Base-by-base conservation (phyloP, 2,888 invertebrate genomes). In the Cheilosia scutellata region DNA sequence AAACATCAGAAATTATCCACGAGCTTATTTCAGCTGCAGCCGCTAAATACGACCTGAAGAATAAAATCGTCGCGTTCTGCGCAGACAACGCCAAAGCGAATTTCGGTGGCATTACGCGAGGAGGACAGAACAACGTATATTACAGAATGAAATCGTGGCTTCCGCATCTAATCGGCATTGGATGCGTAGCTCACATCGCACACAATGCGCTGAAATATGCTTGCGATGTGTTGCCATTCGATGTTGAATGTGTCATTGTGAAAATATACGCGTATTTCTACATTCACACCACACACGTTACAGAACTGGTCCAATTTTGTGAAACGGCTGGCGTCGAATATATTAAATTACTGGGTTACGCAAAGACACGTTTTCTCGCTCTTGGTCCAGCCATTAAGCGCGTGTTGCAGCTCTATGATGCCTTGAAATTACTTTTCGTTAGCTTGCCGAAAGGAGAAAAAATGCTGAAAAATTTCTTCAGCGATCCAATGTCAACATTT, bases 261-360 rank as follows among this genome's bases (percentile, higher is more conserved):
- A 82, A 87, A 74, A 87, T 77, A 58, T 87, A 87, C 51, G 76
- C 77, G 6, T 65, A 82, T 57, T 77, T 74, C n/a, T 82, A 87
- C 29, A n/a, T 77, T 31, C 33, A 84, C 57, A 84, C 84, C 37
- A 71, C 68, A 58, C 78, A 72, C 55, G 53, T 55, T 53, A 55
- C 57, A 76, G 71, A 76, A 62, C 63, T 86, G 60, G 75, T 70
- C 27, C 37, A 7, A 16, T 72, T 86, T 75, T 86, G 79, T 49
- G 80, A 70, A 60, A 65, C 63, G 63, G 53, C 66, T n/a, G 74
- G 53, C 27, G 65, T 66, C 27, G 82, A 87, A 72, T 77, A 87
- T 58, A 57, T 58, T 16, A 68, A 63, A 60, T 40, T 76, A 51
- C 51, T 80, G 25, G 86, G 86, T 29, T 83, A 83, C 51, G 66